Evolutionary conservation across 2,888 invertebrate species (phyloP).

Genomic region (Scaptomyza caliginosa): DNA sequence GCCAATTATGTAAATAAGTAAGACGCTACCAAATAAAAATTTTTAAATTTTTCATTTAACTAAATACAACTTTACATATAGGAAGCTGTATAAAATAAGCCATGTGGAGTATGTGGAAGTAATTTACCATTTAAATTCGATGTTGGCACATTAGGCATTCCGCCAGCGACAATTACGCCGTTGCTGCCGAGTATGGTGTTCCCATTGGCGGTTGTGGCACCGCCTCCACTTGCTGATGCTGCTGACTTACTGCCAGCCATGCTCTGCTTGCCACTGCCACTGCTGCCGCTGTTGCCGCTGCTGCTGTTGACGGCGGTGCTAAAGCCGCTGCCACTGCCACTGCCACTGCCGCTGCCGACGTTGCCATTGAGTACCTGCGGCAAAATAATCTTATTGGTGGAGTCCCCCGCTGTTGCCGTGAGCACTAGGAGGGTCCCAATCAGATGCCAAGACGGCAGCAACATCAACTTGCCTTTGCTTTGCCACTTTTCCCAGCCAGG

Average conservation of each 20-base stretch:
- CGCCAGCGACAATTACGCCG: conserved; percentile 79
- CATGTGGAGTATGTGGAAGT: too few relatives aligned
- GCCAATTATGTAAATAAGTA: too few relatives aligned
- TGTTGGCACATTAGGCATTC: conserved; percentile 73
- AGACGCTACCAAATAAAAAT: too few relatives aligned
- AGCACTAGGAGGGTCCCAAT: conserved; percentile 84
- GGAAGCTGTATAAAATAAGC: too few relatives aligned
- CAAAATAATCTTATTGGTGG: conserved; percentile 83
- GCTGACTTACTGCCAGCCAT: conserved; percentile 51
- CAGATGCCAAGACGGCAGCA: conserved; percentile 83
- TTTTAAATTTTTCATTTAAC: too few relatives aligned
- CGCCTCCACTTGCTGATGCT: conserved; percentile 44
- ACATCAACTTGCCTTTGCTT: conserved; percentile 83
- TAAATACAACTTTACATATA: too few relatives aligned
- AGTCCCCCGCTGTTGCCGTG: conserved; percentile 84
- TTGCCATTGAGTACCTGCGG: conserved; percentile 78
- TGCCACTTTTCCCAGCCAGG: conserved; percentile 54
- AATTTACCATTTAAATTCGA: conserved; percentile 81
- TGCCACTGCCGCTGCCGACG: conserved; percentile 42
- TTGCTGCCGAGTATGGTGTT: conserved; percentile 71
- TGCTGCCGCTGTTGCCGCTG: conserved; percentile 31
- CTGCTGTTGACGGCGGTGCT: conserved; percentile 19
- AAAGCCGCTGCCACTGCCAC: conserved; percentile 36
- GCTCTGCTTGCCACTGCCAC: conserved; percentile 30
- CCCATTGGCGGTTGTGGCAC: conserved; percentile 49